phyloP scores from a whole-genome alignment of 2,888 invertebrate genomes.

The Dorcus parallelipipedus region DNA sequence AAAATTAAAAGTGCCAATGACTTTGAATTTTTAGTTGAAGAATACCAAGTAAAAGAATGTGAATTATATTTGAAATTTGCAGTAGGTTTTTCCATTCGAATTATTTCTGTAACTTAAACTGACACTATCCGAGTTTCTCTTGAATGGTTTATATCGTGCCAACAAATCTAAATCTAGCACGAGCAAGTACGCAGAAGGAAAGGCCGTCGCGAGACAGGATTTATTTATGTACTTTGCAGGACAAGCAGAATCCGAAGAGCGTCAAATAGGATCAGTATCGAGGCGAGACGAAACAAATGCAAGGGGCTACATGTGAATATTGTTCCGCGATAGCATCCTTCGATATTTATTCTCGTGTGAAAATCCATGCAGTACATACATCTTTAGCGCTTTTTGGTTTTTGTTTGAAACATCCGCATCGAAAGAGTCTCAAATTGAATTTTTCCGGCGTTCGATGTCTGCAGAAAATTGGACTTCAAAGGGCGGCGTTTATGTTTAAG shows the following conservation, averaged over 20 bases:
- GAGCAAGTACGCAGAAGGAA: neutral
- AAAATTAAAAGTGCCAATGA: no score
- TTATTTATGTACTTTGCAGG: constrained; percentile 21
- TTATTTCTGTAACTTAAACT: no score
- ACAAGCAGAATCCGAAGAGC: constrained; percentile 19
- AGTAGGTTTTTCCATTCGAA: no score
- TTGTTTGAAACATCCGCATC: constrained; percentile 2
- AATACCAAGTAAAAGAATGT: no score
- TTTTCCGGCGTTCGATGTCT: constrained; percentile 12
- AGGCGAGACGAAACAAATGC: constrained; percentile 21
- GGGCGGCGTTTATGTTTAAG: constrained; percentile 11
- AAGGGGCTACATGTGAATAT: constrained; percentile 16
- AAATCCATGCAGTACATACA: constrained; percentile 14
- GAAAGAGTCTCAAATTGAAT: constrained; percentile 13
- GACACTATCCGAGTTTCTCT: no score
- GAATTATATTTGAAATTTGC: no score
- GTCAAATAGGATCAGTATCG: constrained; percentile 21
- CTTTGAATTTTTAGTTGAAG: no score
- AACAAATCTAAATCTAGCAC: constrained; percentile 11
- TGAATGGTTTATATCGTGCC: neutral
- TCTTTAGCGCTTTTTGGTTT: neutral
- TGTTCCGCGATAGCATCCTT: constrained; percentile 16
- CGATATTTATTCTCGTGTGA: constrained; percentile 18
- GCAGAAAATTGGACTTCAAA: constrained; percentile 13
- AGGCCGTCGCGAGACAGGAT: constrained; percentile 15